Base-by-base conservation (phyloP, 1,140 invertebrate genomes). In the Armadillidium nasatum region DNA sequence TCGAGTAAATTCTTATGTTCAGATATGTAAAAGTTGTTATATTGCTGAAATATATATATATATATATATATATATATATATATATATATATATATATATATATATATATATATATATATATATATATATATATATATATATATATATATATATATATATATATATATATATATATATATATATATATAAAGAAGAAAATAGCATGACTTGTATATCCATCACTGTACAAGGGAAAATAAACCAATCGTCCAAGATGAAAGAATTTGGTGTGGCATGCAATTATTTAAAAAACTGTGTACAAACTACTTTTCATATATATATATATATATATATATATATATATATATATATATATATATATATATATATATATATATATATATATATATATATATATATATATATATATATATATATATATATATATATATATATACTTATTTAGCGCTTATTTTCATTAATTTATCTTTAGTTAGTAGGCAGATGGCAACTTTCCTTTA, bases 1-100 rank as follows among this genome's bases (percentile, higher is more conserved):
- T 78, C 77, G 10, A 80, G 68, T 22, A 78, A 46, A n/a, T 78
- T 80, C 66, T 80, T 77, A 74, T 80, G 79, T 22, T 72, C 75
- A 60, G 76, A 76, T 67, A 80, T 77, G 44, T 77, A 80, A 54
- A 73, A 76, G 45, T 74, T 77, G 76, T 78, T 76, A 66, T 78
- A 77, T 70, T 74, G 74, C 79, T 80, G 79, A 7, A 71, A 70
- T 15, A 60, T 60, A 60, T 60, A 60, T 60, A 60, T 13, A 60
- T 60, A 60, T 60, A 60, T 15, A 60, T 60, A 60, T 60, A 60
- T 60, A 60, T 60, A 60, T 60, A 60, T 60, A 60, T 60, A 60
- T 60, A 4, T 4, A 4, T 60, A 60, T 60, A 60, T 60, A 60
- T 60, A 60, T 60, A 60, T 75, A 75, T 67, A 74, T 67, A 74